A percentile compares a stretch with the other conserved stretches of the same genome.
Evolutionary conservation across 2,888 invertebrate species (phyloP).

Genomic region (Microdon myrmicae): DNA sequence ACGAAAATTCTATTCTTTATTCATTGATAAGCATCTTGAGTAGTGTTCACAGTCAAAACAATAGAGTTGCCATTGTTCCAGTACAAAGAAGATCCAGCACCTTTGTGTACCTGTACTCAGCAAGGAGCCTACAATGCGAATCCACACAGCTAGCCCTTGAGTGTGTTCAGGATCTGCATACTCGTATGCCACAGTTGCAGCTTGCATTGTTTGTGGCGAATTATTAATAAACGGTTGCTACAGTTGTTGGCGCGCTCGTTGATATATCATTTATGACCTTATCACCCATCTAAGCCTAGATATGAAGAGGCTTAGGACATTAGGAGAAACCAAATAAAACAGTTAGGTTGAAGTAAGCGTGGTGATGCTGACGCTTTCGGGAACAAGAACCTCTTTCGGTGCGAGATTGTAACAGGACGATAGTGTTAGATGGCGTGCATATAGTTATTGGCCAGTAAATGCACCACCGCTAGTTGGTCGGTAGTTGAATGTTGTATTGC

Average conservation of each 20-base stretch:
- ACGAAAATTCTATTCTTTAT: constrained; percentile 36
- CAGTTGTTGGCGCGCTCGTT: constrained; percentile 49
- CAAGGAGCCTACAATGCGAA: constrained; percentile 46
- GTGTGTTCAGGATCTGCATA: too few species aligned
- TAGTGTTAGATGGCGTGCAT: constrained; percentile 52
- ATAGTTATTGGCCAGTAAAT: constrained; percentile 52
- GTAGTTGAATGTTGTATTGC: constrained; percentile 33
- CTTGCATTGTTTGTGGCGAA: constrained; percentile 41
- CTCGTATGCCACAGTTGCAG: too few species aligned
- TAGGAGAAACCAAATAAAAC: constrained; percentile 14
- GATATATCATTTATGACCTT: constrained; percentile 53
- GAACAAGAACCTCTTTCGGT: constrained; percentile 17
- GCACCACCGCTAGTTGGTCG: constrained; percentile 38
- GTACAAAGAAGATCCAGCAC: constrained; percentile 30
- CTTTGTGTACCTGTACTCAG: constrained; percentile 30
- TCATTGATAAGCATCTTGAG: constrained; percentile 44
- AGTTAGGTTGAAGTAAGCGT: constrained; percentile 25
- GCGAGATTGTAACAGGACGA: constrained; percentile 37
- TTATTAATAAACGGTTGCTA: constrained; percentile 51
- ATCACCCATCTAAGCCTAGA: constrained; percentile 49
- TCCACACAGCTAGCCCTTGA: too few species aligned
- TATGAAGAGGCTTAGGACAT: constrained; percentile 31
- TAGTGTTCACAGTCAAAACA: constrained; percentile 40
- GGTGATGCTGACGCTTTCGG: constrained; percentile 21
- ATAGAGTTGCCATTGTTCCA: constrained; percentile 28